phyloP scores from a whole-genome alignment of 2,797 vertebrate genomes.

The Pelobates cultripes region DNA sequence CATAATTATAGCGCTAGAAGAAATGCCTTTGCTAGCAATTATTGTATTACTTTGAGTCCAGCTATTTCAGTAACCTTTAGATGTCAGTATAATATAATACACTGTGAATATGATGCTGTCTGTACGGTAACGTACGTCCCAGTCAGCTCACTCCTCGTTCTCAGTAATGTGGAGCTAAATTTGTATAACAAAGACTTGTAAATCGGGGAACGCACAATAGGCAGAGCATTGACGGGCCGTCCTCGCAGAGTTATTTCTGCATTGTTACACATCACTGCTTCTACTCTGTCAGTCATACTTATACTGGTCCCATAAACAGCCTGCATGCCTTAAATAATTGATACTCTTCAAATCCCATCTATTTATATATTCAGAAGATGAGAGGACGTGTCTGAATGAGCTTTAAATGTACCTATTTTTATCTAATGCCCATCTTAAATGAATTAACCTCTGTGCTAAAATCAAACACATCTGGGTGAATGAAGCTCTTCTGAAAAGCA shows the following conservation, averaged over 20 bases:
- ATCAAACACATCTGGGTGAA: too few species aligned
- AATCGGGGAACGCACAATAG: background rate
- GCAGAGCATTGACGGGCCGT: background rate
- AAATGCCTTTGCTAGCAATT: too few species aligned
- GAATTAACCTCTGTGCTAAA: background rate
- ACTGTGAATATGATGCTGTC: background rate
- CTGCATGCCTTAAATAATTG: constrained; percentile 31
- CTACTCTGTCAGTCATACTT: background rate
- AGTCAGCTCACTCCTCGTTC: background rate
- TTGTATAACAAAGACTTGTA: background rate
- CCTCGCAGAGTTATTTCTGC: background rate
- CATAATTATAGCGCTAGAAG: too few species aligned
- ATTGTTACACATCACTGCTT: constrained; percentile 27
- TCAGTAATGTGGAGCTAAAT: accelerated
- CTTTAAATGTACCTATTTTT: constrained; percentile 3
- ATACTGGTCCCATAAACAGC: constrained; percentile 3
- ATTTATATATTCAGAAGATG: constrained; percentile 37
- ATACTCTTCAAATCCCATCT: constrained; percentile 24
- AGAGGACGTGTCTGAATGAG: background rate
- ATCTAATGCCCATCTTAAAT: background rate
- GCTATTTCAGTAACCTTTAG: constrained; percentile 59
- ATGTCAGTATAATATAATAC: constrained; percentile 65
- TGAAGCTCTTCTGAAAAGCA: too few species aligned
- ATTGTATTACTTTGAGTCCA: too few species aligned
- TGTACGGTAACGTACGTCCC: background rate